Conservation (phyloP, 2,113 vertebrate species). For the Prionailurus viverrinus region DNA sequence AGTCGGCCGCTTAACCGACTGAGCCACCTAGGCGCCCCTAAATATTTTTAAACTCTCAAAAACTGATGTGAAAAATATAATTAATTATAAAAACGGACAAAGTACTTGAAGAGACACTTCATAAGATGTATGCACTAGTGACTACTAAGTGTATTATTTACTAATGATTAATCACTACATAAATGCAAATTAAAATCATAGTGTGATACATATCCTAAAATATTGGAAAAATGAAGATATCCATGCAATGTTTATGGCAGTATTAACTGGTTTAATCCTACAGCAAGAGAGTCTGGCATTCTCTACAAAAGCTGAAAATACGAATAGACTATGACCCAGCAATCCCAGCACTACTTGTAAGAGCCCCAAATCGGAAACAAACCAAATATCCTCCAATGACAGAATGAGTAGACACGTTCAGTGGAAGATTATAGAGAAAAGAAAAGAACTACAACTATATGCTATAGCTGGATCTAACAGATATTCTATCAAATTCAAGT, state of each 20-base stretch:
- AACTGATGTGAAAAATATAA: neutral
- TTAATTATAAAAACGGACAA: neutral
- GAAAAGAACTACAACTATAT: neutral
- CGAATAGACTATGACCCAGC: neutral
- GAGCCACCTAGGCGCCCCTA: too few species aligned
- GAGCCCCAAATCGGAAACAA: neutral
- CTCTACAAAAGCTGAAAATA: neutral
- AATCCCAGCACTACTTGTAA: neutral
- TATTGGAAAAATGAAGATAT: neutral
- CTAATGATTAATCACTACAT: neutral
- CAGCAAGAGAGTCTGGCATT: neutral
- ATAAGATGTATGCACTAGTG: neutral
- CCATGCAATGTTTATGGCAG: neutral
- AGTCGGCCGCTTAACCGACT: too few species aligned
- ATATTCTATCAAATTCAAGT: neutral
- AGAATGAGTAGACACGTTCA: neutral
- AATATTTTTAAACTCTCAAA: neutral
- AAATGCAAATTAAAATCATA: neutral
- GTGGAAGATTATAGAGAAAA: neutral
- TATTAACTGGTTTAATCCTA: neutral
- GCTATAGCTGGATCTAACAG: neutral
- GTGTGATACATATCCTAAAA: neutral
- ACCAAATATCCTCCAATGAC: neutral
- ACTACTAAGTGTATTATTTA: neutral
- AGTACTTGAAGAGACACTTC: too few species aligned